Evolutionary conservation across 2,888 invertebrate genomes (phyloP).

Genomic region (Harpalus rubripes): DNA sequence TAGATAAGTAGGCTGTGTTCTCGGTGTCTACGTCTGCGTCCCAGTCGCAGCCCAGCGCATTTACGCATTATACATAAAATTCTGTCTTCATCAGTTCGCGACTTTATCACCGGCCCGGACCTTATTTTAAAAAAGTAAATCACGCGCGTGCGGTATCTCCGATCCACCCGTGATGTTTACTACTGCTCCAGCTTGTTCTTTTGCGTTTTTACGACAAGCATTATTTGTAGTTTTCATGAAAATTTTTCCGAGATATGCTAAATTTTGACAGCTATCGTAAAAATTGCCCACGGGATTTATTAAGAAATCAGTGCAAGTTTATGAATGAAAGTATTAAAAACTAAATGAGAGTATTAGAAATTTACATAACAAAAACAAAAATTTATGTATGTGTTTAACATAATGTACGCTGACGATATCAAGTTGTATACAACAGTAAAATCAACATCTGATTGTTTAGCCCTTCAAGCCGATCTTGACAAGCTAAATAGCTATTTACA

Average conservation of each 20-base stretch:
- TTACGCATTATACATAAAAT: constrained; percentile 67
- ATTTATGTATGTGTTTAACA: too few relatives aligned
- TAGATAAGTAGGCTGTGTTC: constrained; percentile 63
- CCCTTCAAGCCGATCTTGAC: too few relatives aligned
- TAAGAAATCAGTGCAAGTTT: not conserved
- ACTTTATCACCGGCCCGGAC: constrained; percentile 60
- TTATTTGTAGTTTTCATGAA: not conserved
- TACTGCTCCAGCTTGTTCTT: constrained; percentile 21
- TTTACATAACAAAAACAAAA: too few relatives aligned
- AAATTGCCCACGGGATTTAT: not conserved
- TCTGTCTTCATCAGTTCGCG: constrained; percentile 62
- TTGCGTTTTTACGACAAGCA: constrained; percentile 9
- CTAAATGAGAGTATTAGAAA: too few relatives aligned
- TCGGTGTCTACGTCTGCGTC: not conserved
- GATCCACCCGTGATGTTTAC: not conserved
- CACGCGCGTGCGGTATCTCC: constrained; percentile 12
- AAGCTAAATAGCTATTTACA: too few relatives aligned
- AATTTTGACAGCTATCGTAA: not conserved
- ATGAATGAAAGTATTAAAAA: too few relatives aligned
- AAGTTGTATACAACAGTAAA: too few relatives aligned
- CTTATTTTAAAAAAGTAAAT: constrained; percentile 66
- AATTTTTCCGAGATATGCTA: not conserved
- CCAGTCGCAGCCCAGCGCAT: constrained; percentile 17
- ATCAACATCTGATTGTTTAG: too few relatives aligned
- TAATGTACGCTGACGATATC: too few relatives aligned